phyloP scores from a whole-genome alignment of 2,888 invertebrate species.

The Scrobipalpa costella region DNA sequence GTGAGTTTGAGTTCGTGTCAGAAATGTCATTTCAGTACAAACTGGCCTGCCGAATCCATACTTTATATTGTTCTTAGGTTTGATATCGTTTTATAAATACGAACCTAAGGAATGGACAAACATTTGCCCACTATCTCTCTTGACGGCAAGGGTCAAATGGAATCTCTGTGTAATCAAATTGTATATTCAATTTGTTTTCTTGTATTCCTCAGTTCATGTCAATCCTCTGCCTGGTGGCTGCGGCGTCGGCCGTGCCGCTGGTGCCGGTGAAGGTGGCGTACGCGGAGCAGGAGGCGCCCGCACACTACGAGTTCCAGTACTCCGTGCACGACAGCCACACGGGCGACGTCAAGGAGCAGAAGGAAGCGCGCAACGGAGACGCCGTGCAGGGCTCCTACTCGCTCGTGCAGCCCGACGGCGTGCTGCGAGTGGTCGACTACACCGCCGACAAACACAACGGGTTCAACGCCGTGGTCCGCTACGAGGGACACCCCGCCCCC shows the following conservation, averaged over 20 bases:
- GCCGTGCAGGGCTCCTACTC: constrained; percentile 73
- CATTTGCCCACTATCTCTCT: no score
- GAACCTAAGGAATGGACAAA: no score
- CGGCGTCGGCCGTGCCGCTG: constrained; percentile 40
- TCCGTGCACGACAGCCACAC: constrained; percentile 69
- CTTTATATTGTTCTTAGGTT: no score
- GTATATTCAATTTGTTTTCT: no score
- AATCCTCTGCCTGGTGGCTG: constrained; percentile 55
- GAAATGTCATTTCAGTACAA: no score
- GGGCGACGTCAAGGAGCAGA: constrained; percentile 74
- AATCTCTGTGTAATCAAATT: no score
- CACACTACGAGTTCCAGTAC: constrained; percentile 71
- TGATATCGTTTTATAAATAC: no score
- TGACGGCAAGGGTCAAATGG: no score
- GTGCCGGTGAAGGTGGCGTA: constrained; percentile 59
- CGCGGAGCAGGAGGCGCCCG: constrained; percentile 61
- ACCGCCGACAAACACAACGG: constrained; percentile 67
- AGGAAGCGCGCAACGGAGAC: constrained; percentile 69
- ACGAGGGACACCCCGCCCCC: constrained; percentile 62
- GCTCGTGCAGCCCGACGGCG: constrained; percentile 74
- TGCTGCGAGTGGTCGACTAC: constrained; percentile 72
- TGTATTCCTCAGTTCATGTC: constrained; percentile 55
- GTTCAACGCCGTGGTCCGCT: constrained; percentile 72
- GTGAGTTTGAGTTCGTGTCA: no score
- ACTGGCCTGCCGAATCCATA: no score